Evolutionary conservation across 2,113 vertebrate species (phyloP).

Genomic region (Campylorhamphus procurvoides): DNA sequence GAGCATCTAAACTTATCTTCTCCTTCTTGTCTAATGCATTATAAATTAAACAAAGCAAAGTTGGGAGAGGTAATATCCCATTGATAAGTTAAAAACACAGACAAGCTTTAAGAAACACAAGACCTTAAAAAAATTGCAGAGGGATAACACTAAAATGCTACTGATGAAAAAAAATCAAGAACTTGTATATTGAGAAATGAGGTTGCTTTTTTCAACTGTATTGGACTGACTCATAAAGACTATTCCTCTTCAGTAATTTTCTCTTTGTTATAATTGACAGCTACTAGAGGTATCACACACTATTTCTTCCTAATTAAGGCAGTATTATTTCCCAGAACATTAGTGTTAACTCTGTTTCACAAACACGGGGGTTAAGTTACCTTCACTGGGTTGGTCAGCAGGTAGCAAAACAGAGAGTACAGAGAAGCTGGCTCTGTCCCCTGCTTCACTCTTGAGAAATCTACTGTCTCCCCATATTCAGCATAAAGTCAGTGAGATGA

Average conservation of each 20-base stretch:
- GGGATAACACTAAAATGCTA: background rate
- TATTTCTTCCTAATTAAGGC: background rate
- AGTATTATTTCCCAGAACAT: background rate
- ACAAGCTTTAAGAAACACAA: background rate
- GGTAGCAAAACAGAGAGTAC: background rate
- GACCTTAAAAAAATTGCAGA: background rate
- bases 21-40: background rate
- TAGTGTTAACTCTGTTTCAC: background rate
- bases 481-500: background rate
- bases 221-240: background rate
- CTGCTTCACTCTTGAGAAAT: background rate
- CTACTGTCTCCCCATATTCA: background rate
- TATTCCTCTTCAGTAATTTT: background rate
- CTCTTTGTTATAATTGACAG: background rate
- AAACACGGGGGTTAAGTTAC: background rate
- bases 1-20: background rate
- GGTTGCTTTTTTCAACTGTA: background rate
- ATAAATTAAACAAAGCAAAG: background rate
- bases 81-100: background rate
- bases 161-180: background rate
- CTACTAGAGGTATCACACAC: background rate
- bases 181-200: background rate
- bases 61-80: background rate
- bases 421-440: background rate
- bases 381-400: background rate